Percentiles rank a stretch among this genome's conserved stretches.
phyloP scores from a whole-genome alignment of 2,797 vertebrate genomes.

The Tinamus major region DNA sequence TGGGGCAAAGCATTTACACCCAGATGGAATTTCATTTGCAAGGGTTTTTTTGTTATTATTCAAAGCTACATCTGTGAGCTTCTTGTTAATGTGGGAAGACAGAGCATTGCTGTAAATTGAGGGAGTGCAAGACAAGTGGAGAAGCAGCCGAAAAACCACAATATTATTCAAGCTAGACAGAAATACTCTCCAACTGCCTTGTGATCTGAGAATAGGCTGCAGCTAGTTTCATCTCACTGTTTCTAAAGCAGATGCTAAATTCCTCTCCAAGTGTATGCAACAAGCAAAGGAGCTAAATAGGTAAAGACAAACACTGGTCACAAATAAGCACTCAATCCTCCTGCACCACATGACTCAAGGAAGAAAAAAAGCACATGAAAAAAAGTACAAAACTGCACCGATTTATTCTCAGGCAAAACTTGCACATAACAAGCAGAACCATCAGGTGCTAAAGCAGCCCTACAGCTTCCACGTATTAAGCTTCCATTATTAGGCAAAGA shows the following conservation, averaged over 20 bases:
- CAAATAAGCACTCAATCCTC: neutral
- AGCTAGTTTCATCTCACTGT: neutral
- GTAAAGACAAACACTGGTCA: neutral
- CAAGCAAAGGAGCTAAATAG: neutral
- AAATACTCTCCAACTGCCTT: neutral
- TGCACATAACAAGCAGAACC: neutral
- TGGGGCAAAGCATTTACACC: neutral
- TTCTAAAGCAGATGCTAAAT: neutral
- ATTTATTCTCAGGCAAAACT: neutral
- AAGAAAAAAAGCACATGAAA: neutral
- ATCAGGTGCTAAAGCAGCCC: neutral
- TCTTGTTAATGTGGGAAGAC: neutral
- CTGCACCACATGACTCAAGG: neutral
- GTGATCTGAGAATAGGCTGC: neutral
- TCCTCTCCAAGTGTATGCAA: neutral
- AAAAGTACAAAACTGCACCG: neutral
- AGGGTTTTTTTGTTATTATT: neutral
- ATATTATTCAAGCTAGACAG: neutral
- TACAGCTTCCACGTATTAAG: neutral
- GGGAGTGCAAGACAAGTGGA: neutral
- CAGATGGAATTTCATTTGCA: neutral
- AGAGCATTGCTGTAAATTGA: neutral
- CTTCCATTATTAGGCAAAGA: neutral
- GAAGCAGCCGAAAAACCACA: fast-evolving
- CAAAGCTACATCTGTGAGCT: neutral